These are phyloP conservation scores for Atractosteus spatula DNA, from an alignment of 2,113 vertebrate species.

Conservation along the genomic window DNA sequence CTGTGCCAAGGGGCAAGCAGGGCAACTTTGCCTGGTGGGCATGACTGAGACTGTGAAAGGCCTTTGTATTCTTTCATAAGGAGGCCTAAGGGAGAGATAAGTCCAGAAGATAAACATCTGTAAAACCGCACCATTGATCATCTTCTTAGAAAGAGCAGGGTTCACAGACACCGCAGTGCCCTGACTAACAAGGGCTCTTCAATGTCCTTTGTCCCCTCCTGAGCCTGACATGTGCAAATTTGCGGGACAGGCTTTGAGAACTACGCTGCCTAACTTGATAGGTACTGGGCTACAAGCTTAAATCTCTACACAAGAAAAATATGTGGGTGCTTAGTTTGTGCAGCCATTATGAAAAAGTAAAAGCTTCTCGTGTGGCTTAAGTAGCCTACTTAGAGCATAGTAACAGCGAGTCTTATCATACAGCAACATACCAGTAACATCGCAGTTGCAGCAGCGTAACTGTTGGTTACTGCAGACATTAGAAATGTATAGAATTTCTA, in stretches of 20 bases:
- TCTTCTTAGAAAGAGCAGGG: neutral
- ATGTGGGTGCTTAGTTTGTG: no score
- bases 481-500: no score
- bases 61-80: neutral
- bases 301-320: no score
- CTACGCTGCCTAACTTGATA: neutral
- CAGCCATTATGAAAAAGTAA: no score
- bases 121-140: slow-evolving; percentile 30
- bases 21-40: neutral
- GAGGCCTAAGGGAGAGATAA: slow-evolving; percentile 28
- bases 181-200: slow-evolving; percentile 2
- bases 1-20: neutral
- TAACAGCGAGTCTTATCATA: no score
- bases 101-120: slow-evolving; percentile 32
- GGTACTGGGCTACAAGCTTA: neutral
- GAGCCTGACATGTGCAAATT: neutral
- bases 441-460: no score
- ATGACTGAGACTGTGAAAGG: slow-evolving; percentile 5
- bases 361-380: no score
- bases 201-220: neutral
- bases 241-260: neutral
- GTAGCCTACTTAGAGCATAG: no score
- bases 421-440: no score
- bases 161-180: neutral
- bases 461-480: no score